Base-by-base conservation (phyloP, 2,113 vertebrate genomes). In the Petrocephalus microphthalmus region DNA sequence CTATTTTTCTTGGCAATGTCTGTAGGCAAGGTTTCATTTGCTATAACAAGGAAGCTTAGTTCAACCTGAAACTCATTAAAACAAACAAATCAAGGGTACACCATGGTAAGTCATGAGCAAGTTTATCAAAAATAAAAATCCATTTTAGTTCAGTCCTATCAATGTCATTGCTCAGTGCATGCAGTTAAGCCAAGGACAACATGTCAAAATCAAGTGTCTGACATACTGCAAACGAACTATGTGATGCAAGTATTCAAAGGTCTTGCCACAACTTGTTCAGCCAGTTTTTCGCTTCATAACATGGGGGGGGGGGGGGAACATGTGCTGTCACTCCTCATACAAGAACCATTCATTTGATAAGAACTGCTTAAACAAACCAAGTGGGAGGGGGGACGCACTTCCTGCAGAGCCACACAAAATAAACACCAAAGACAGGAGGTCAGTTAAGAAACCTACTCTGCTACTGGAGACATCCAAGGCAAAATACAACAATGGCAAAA, bases 291-390 rank as follows among this genome's bases (percentile, higher is more conserved):
- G 6, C 71, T 78, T 78, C 19, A 78, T 22, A 86, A 86, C 15
- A 53, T 42, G 54, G 84, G 47, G 15, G 81, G 19, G 33, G 71
- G 29, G 29, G 10, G 54, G 84, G 45, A n/a, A 33, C 51, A 10
- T 87, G 57, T 33, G 10, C 60, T 52, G 60, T 51, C 45, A 42
- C 57, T 52, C 60, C 22, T 15, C 67, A 53, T 87, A 53, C 87
- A 49, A 87, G 64, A 87, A 87, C 64, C n/a, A 29, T 78, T 78
- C 52, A 84, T 57, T 83, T 49, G 52, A 86, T 86, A 86, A 86
- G 53, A n/a, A 57, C 87, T 88, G 37, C 45, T 84, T 37, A 49
- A 53, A 88, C 88, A 20, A 88, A 84, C 88, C 82, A 88, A 81
- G 81, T 88, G 82, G 33, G 88, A 49, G 87, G 33, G 17, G 42